Evolutionary conservation across 1,140 invertebrate species (phyloP).

Genomic region (Aphelenchoides besseyi): DNA sequence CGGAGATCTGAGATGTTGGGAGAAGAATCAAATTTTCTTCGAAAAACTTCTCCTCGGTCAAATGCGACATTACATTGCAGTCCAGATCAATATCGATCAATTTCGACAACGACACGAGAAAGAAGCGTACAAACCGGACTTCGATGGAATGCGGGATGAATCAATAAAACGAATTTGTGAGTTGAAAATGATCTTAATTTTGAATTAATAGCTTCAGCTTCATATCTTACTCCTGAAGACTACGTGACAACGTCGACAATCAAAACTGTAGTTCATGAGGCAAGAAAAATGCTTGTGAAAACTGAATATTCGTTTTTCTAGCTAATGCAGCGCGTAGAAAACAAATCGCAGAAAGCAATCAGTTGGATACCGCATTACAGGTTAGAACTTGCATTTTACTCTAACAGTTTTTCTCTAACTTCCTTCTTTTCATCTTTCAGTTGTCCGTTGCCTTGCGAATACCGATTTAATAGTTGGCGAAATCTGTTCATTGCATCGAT

Average conservation of each 20-base stretch:
- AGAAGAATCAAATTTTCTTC: constrained; percentile 47
- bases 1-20: constrained; percentile 41
- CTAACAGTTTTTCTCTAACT: constrained; percentile 18
- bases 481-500: constrained; percentile 47
- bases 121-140: constrained; percentile 34
- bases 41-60: constrained; percentile 46
- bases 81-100: constrained; percentile 56
- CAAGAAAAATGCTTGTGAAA: too few relatives aligned
- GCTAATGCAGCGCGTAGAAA: constrained; percentile 36
- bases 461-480: constrained; percentile 44
- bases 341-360: constrained; percentile 39
- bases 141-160: constrained; percentile 26
- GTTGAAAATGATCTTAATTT: not conserved
- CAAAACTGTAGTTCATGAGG: constrained; percentile 32
- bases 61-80: constrained; percentile 53
- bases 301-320: too few relatives aligned
- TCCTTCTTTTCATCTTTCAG: constrained; percentile 28
- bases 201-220: constrained; percentile 18
- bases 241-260: constrained; percentile 34
- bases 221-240: constrained; percentile 30
- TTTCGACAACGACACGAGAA: constrained; percentile 39
- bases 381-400: constrained; percentile 23
- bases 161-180: constrained; percentile 42
- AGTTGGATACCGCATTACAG: constrained; percentile 42
- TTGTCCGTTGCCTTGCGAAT: constrained; percentile 47